These are phyloP conservation scores for Ailurus styani DNA, from an alignment of 2,113 vertebrate genomes.

Conservation along the genomic window DNA sequence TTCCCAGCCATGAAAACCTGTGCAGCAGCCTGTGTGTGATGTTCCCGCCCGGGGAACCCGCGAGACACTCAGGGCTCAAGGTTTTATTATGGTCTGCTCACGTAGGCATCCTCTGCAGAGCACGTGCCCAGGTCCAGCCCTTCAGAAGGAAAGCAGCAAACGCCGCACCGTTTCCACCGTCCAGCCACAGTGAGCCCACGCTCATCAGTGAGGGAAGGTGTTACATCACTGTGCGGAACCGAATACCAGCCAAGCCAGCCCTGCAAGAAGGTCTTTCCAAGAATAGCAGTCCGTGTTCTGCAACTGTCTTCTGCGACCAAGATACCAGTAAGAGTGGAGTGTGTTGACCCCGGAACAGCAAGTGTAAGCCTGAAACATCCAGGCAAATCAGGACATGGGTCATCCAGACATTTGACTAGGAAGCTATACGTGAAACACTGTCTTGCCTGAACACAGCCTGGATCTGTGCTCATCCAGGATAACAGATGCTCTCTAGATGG, in stretches of 20 bases:
- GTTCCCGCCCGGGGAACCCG: not conserved
- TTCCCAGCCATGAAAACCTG: not conserved
- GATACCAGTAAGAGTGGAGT: not conserved
- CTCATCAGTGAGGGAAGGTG: not conserved
- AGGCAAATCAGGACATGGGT: not conserved
- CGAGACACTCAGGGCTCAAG: rapidly evolving
- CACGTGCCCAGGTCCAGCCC: not conserved
- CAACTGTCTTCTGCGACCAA: not conserved
- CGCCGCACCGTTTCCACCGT: rapidly evolving
- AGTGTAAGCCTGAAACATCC: too few relatives aligned
- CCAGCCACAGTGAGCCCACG: not conserved
- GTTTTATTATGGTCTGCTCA: rapidly evolving
- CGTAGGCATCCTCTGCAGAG: too few relatives aligned
- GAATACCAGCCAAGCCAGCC: rapidly evolving
- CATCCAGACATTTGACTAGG: not conserved
- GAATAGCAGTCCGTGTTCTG: not conserved
- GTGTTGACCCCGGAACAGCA: too few relatives aligned
- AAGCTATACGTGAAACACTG: not conserved
- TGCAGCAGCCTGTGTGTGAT: not conserved
- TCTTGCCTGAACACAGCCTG: rapidly evolving
- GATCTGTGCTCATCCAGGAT: rapidly evolving
- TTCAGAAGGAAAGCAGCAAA: not conserved
- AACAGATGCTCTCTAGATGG: rapidly evolving
- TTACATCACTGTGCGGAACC: rapidly evolving
- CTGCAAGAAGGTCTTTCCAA: not conserved